Evolutionary conservation across 2,888 invertebrate species (phyloP).

Genomic region (Diarsia brunnea): DNA sequence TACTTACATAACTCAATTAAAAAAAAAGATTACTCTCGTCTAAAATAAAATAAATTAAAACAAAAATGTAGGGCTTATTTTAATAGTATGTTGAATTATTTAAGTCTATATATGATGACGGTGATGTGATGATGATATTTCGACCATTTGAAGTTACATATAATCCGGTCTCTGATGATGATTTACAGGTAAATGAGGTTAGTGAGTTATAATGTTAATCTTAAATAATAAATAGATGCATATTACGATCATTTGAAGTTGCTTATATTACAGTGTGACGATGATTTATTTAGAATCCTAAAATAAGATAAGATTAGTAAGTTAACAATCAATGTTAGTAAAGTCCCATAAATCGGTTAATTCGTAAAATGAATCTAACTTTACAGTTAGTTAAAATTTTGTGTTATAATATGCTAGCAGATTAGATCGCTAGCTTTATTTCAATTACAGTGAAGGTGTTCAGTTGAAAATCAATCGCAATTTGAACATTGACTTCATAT

Average conservation of each 20-base stretch:
- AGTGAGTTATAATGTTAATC: slow-evolving; percentile 3
- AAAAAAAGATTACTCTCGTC: neutral
- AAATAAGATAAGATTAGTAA: slow-evolving; percentile 9
- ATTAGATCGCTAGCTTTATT: slow-evolving; percentile 7
- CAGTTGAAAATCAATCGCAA: neutral
- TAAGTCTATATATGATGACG: neutral
- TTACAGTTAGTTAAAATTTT: slow-evolving; percentile 7
- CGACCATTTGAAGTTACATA: neutral
- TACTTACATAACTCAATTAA: neutral
- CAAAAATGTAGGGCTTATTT: neutral
- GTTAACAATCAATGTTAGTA: slow-evolving; percentile 13
- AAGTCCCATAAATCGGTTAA: slow-evolving; percentile 24
- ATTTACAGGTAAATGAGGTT: slow-evolving; percentile 1
- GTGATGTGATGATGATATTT: neutral
- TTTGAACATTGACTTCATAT: neutral
- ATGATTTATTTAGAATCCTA: neutral
- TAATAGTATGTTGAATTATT: neutral
- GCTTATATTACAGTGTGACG: neutral
- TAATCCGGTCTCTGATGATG: neutral
- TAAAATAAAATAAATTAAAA: neutral
- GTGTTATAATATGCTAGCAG: neutral
- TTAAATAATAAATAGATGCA: neutral
- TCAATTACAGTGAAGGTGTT: neutral
- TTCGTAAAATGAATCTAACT: neutral
- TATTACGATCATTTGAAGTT: neutral